phyloP scores from a whole-genome alignment of 2,113 vertebrate species.

The Anhinga rufa region DNA sequence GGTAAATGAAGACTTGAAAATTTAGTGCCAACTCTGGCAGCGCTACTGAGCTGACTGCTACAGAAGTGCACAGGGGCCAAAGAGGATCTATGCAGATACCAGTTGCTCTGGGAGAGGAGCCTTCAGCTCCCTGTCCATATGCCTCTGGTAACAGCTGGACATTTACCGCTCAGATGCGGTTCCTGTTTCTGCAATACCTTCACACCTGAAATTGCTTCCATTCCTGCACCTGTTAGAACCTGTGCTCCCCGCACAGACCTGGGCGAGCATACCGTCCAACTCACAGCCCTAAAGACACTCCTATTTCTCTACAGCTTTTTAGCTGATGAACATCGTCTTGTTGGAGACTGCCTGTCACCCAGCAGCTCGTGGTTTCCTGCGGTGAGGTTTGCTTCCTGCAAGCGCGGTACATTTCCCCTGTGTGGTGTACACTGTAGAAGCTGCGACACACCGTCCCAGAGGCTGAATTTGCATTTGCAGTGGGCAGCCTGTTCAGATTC shows the following conservation, averaged over 20 bases:
- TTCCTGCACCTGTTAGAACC: neutral
- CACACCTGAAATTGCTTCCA: neutral
- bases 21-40: neutral
- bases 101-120: neutral
- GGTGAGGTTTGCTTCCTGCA: no score
- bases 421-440: accelerated
- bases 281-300: neutral
- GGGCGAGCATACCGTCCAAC: neutral
- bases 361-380: neutral
- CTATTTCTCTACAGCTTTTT: neutral
- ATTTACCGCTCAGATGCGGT: neutral
- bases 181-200: neutral
- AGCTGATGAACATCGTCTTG: neutral
- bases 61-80: neutral
- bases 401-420: accelerated
- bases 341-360: neutral
- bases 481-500: neutral
- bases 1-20: neutral
- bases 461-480: neutral
- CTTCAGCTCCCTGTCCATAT: neutral
- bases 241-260: neutral
- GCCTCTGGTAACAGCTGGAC: neutral
- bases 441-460: neutral
- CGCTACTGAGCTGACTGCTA: accelerated
- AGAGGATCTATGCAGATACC: neutral